These are phyloP conservation scores for Galbula dea DNA, from an alignment of 2,113 vertebrate species.

Conservation along the genomic window DNA sequence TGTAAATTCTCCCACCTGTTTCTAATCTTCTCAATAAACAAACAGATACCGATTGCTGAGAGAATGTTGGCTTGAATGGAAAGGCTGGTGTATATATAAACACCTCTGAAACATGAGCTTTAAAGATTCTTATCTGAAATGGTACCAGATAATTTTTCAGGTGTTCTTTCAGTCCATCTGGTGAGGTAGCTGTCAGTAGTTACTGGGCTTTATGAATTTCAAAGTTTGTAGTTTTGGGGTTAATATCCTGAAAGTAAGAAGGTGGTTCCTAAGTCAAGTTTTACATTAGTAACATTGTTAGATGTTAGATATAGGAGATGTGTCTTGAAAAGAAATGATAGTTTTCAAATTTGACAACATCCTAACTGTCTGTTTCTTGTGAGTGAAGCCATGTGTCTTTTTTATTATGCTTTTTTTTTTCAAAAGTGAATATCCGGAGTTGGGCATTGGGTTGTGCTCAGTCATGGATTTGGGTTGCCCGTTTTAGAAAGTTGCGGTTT, in stretches of 20 bases:
- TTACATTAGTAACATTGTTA: neutral
- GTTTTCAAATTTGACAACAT: neutral
- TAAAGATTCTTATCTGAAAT: neutral
- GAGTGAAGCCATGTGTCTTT: neutral
- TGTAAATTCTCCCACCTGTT: too few species aligned
- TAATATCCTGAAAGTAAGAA: neutral
- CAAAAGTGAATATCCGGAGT: neutral
- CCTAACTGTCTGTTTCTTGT: neutral
- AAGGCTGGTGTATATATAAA: neutral
- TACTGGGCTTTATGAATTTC: neutral
- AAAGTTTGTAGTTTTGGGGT: neutral
- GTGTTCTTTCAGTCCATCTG: neutral
- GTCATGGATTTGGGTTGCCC: neutral
- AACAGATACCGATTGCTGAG: neutral
- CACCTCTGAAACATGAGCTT: neutral
- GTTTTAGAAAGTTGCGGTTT: neutral
- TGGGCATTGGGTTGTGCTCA: neutral
- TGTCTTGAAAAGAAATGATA: neutral
- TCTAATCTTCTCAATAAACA: neutral
- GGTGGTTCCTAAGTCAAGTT: neutral
- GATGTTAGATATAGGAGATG: neutral
- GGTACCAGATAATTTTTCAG: neutral
- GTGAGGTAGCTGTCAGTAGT: neutral
- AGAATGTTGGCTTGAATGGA: neutral
- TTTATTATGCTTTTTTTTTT: neutral